Base-by-base conservation (phyloP, 1,140 invertebrate species). In the Alviniconcha marisindica region DNA sequence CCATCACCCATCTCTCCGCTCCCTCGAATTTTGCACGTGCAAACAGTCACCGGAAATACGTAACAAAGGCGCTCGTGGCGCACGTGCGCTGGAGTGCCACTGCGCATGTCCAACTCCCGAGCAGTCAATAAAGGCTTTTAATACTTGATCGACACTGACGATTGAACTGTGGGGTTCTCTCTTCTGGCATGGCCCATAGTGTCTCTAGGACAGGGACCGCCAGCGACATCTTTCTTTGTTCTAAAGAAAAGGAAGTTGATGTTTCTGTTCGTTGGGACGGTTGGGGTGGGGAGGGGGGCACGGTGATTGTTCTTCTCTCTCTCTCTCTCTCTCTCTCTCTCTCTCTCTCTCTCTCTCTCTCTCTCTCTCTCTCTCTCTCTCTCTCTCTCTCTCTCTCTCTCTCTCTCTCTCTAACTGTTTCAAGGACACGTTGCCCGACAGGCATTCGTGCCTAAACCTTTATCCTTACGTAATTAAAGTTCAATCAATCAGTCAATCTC, bases 341-440 rank as follows among this genome's bases (percentile, higher is more conserved):
- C 63, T 66, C 63, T 66, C 63, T 66, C 28, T 66, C 28, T 66
- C 63, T 66, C 63, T 66, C 63, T 66, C 63, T 66, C 63, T 36
- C 28, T 33, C n/a, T 66, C 28, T 31, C 56, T 60, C 56, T 60
- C 56, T 60, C 56, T 60, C n/a, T 60, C 56, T 60, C 56, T 60
- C 15, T 60, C 56, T 21, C 56, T 60, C 18, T 24, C 56, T 60
- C 63, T 10, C 31, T 31, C 63, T 69, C n/a, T 69, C 7, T 12
- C 56, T 69, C 28, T 69, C 5, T 31, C 63, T 33, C 7, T 24
- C 28, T 60, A 24, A n/a, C 56, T 60, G 21, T 7, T 51, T 51
- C 48, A 51, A n/a, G n/a, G n/a, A n/a, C n/a, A n/a, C n/a, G n/a
- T n/a, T n/a, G n/a, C n/a, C n/a, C n/a, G n/a, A n/a, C n/a, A n/a